These are phyloP conservation scores for Mastacembelus armatus DNA, from an alignment of 2,797 vertebrate genomes.

Conservation along the genomic window DNA sequence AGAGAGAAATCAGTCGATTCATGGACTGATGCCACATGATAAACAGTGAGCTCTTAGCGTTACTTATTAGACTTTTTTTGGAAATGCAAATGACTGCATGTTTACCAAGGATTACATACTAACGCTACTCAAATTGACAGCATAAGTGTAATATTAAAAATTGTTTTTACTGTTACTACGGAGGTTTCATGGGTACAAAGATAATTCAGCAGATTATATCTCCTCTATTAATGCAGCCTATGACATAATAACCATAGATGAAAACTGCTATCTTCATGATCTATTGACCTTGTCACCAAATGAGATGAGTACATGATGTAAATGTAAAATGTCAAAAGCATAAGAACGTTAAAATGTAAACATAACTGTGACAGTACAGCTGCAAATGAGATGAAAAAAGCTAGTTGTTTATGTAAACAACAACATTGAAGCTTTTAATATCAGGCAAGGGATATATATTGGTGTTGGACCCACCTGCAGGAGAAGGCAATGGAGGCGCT, in stretches of 20 bases:
- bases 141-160: constrained; percentile 9
- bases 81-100: constrained; percentile 14
- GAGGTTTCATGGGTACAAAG: neutral
- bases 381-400: constrained; percentile 54
- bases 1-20: constrained; percentile 56
- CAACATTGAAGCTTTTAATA: constrained; percentile 12
- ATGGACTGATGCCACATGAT: constrained; percentile 39
- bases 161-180: neutral
- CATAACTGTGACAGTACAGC: constrained; percentile 25
- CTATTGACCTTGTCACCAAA: constrained; percentile 49
- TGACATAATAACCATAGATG: constrained; percentile 35
- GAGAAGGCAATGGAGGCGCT: too few species aligned
- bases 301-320: constrained; percentile 27
- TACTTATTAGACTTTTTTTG: constrained; percentile 16
- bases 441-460: too few species aligned
- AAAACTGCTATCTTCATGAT: constrained; percentile 34
- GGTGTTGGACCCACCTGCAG: too few species aligned
- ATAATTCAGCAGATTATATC: constrained; percentile 1
- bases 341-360: constrained; percentile 59
- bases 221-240: constrained; percentile 35
- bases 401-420: constrained; percentile 34
- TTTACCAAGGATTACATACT: constrained; percentile 9
- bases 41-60: constrained; percentile 39
- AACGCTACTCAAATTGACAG: constrained; percentile 13
- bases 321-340: constrained; percentile 6